These are phyloP conservation scores for Channallabes apus DNA, from an alignment of 2,797 vertebrate species.

Conservation along the genomic window DNA sequence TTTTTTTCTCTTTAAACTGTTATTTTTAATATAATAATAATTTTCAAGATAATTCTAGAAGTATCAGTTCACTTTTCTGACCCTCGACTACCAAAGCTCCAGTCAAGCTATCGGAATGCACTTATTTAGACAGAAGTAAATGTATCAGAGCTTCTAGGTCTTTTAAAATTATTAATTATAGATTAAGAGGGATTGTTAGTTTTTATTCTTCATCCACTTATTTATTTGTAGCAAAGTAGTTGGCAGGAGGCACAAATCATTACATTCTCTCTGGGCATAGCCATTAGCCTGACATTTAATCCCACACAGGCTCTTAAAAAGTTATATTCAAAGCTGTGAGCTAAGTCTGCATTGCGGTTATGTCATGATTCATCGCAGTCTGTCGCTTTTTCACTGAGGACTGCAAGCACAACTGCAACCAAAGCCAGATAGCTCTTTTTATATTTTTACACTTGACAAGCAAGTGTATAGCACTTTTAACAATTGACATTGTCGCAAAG, in stretches of 20 bases:
- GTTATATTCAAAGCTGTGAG: slow-evolving; percentile 53
- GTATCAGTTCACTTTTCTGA: no score
- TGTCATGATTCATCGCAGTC: slow-evolving; percentile 45
- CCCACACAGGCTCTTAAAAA: slow-evolving; percentile 56
- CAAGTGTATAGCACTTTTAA: no score
- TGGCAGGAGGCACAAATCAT: slow-evolving; percentile 61
- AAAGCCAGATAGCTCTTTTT: slow-evolving; percentile 12
- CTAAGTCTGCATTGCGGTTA: slow-evolving; percentile 41
- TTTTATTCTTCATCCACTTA: slow-evolving; percentile 50
- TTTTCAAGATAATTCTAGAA: no score
- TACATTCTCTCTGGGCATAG: slow-evolving; percentile 45
- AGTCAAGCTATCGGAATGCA: no score
- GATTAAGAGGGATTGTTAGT: slow-evolving; percentile 58
- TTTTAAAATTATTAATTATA: slow-evolving; percentile 66
- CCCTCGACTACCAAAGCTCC: no score
- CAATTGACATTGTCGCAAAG: no score
- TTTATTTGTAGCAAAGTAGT: slow-evolving; percentile 31
- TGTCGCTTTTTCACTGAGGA: slow-evolving; percentile 28
- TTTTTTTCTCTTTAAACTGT: no score
- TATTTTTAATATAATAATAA: no score
- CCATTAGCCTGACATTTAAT: slow-evolving; percentile 62
- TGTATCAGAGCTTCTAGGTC: slow-evolving; percentile 54
- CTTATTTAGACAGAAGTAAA: slow-evolving; percentile 53
- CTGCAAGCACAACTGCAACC: not conserved
- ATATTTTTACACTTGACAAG: slow-evolving; percentile 4